A percentile compares a stretch with the other conserved stretches of the same genome.
phyloP scores from a whole-genome alignment of 2,113 vertebrate genomes.

The Caranx melampygus region DNA sequence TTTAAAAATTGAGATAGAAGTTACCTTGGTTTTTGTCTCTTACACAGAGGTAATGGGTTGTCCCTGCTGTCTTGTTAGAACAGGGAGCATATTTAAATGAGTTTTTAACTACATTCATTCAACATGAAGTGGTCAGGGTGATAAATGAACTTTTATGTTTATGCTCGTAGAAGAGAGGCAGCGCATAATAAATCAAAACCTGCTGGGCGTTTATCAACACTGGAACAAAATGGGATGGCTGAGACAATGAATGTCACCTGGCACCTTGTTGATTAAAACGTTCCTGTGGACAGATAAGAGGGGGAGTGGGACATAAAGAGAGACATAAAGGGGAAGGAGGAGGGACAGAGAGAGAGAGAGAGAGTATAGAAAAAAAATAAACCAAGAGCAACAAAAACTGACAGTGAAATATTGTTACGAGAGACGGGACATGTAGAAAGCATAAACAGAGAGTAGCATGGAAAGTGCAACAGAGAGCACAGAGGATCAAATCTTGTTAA shows the following conservation, averaged over 20 bases:
- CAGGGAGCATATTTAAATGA: constrained; percentile 78
- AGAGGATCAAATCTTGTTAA: constrained; percentile 83
- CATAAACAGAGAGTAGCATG: constrained; percentile 62
- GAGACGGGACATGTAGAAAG: constrained; percentile 50
- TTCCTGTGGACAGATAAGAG: constrained; percentile 38
- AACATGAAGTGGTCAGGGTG: constrained; percentile 58
- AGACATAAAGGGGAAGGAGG: constrained; percentile 42
- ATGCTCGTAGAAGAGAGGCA: constrained; percentile 65
- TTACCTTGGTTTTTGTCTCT: constrained; percentile 25
- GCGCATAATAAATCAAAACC: constrained; percentile 71
- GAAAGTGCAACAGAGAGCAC: constrained; percentile 62
- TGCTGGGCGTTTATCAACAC: constrained; percentile 50
- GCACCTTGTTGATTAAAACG: constrained; percentile 76
- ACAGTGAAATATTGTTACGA: constrained; percentile 75
- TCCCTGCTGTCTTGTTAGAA: constrained; percentile 36
- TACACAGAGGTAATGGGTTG: constrained; percentile 18
- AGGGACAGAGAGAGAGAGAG: constrained; percentile 35
- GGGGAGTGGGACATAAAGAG: constrained; percentile 48
- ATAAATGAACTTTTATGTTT: constrained; percentile 73
- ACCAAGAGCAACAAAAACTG: constrained; percentile 52
- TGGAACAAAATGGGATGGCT: constrained; percentile 52
- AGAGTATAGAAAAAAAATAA: constrained; percentile 59
- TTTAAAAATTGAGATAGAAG: background rate
- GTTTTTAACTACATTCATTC: constrained; percentile 75
- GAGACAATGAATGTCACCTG: constrained; percentile 70